Evolutionary conservation across 2,888 invertebrate species (phyloP).

Genomic region (Cordylochernes scorpioides): DNA sequence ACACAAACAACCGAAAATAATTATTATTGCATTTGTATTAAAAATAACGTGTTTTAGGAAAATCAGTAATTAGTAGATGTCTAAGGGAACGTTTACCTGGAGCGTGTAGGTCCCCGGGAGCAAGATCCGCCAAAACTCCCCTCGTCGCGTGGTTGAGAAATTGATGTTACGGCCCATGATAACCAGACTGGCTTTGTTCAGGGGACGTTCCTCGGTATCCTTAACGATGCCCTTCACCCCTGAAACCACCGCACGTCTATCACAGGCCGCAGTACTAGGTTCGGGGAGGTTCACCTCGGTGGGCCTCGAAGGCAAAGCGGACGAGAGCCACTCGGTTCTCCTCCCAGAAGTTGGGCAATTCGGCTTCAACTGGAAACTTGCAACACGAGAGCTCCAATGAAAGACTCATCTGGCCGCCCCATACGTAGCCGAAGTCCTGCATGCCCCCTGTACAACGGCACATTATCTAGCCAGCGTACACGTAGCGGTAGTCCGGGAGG

Average conservation of each 20-base stretch:
- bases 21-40: too few relatives aligned
- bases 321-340: constrained; percentile 61
- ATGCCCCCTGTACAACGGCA: constrained; percentile 55
- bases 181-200: constrained; percentile 47
- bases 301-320: constrained; percentile 55
- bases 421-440: constrained; percentile 82
- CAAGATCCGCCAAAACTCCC: constrained; percentile 77
- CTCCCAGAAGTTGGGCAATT: constrained; percentile 56
- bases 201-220: constrained; percentile 44
- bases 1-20: too few relatives aligned
- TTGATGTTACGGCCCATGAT: constrained; percentile 54
- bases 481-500: too few relatives aligned
- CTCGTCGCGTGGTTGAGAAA: constrained; percentile 52
- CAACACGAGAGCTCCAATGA: constrained; percentile 80
- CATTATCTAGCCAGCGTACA: too few relatives aligned
- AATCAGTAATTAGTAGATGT: too few relatives aligned
- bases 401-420: constrained; percentile 82
- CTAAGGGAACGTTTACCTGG: too few relatives aligned
- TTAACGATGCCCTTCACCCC: constrained; percentile 62
- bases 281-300: constrained; percentile 39
- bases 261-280: too few relatives aligned
- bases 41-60: too few relatives aligned
- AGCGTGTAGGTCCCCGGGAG: constrained; percentile 60
- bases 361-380: constrained; percentile 56
- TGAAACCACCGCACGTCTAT: too few relatives aligned